Base-by-base conservation (phyloP, 2,888 invertebrate genomes). In the Epinotia bilunana region DNA sequence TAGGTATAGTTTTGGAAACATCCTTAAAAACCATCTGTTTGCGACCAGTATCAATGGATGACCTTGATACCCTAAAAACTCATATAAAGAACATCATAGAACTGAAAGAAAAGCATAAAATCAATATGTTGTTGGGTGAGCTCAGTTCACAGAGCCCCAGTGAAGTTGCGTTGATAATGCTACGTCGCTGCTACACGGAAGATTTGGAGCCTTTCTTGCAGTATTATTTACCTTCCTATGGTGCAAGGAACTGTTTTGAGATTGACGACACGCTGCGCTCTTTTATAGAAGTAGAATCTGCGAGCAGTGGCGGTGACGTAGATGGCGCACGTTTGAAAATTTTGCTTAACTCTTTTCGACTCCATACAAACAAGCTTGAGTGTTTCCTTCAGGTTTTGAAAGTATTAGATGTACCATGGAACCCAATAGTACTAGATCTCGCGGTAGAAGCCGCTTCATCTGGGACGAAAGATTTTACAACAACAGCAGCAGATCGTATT, bases 161-260 rank as follows among this genome's bases (percentile, higher is more conserved):
- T 79, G 94, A 94, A 89, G 88, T 94, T 43, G 90, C 90, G 23
- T 84, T 93, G 64, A 90, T 94, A 64, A 94, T 94, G 91, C 83
- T 94, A 77, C 88, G 92, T 6, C 87, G 94, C n/a, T 93, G 93
- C 79, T 94, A 94, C 77, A 92, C 91, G 61, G 94, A 94, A 86
- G 94, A 94, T 82, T 82, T 94, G 39, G 84, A 88, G 81, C 76
- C 81, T 46, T 92, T 93, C 82, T 82, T 94, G 78, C 87, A 87
- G 77, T 86, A 91, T 74, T 94, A 90, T 83, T 88, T 94, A 73
- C 88, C 91, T n/a, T 82, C 84, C 33, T 94, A 90, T 87, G 87
- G 91, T 65, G 86, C 89, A 68, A 83, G 90, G 68, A 86, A 93
- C 83, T 82, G 87, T 77, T 90, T 94, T 84, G 93, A 93, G 80